Evolutionary conservation across 92 coral and sea anemone genomes (phyloP).

Genomic region (Phenganax stokvisi): DNA sequence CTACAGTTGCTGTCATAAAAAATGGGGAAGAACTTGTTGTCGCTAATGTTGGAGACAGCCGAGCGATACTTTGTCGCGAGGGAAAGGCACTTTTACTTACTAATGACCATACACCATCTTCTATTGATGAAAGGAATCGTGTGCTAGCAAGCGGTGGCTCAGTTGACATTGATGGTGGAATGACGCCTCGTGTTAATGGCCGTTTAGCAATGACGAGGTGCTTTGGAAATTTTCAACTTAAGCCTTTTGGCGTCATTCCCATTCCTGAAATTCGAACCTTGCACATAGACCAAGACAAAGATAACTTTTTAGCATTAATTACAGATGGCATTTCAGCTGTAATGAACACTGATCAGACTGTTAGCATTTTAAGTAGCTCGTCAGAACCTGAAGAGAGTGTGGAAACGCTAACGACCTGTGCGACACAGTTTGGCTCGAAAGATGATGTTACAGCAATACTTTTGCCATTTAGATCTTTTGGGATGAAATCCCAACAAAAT

Average conservation of each 20-base stretch:
- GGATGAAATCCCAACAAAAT: not conserved
- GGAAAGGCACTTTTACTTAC: constrained; percentile 66
- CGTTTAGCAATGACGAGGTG: constrained; percentile 92
- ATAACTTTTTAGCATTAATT: constrained; percentile 69
- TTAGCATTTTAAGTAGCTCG: constrained; percentile 63
- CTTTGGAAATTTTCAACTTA: constrained; percentile 84
- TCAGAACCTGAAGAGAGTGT: constrained; percentile 78
- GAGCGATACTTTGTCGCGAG: constrained; percentile 69
- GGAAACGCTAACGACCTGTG: constrained; percentile 69
- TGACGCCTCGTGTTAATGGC: constrained; percentile 81
- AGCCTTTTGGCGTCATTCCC: constrained; percentile 82
- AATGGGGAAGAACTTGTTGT: constrained; percentile 81
- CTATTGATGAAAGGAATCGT: constrained; percentile 68
- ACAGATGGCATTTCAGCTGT: constrained; percentile 91
- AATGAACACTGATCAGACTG: constrained; percentile 70
- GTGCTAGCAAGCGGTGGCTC: constrained; percentile 61
- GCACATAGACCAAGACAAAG: constrained; percentile 59
- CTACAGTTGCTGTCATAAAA: constrained; percentile 73
- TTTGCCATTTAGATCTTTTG: constrained; percentile 70
- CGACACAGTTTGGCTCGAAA: constrained; percentile 86
- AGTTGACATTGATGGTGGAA: constrained; percentile 60
- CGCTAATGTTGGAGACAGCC: constrained; percentile 90
- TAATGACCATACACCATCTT: constrained; percentile 73
- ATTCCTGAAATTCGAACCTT: constrained; percentile 64
- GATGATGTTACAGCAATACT: constrained; percentile 84